Evolutionary conservation across 2,888 invertebrate genomes (phyloP).

Genomic region (Micoletzkya japonica): DNA sequence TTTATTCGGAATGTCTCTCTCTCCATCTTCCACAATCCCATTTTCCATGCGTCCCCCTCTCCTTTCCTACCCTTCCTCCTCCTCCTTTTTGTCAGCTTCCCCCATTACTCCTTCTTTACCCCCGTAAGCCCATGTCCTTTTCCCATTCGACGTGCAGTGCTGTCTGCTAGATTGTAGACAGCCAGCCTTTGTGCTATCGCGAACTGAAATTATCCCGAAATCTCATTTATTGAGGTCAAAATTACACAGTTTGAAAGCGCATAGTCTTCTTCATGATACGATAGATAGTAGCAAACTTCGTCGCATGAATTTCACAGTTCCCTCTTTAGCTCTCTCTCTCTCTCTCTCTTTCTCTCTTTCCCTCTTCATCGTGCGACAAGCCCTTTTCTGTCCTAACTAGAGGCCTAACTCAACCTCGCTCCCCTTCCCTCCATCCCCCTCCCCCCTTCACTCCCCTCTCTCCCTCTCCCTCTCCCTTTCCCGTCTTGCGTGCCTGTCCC

Average conservation of each 20-base stretch:
- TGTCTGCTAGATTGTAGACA: too few relatives aligned
- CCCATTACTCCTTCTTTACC: neutral
- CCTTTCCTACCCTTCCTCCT: constrained; percentile 1
- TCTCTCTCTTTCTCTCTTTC: neutral
- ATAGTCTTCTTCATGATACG: too few relatives aligned
- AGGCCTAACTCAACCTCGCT: neutral
- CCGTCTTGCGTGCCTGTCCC: neutral
- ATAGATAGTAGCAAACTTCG: too few relatives aligned
- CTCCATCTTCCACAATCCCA: constrained; percentile 17
- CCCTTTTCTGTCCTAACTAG: neutral
- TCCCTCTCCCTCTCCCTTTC: constrained; percentile 2
- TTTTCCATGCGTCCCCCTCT: constrained; percentile 13
- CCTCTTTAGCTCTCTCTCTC: neutral
- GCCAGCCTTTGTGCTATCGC: too few relatives aligned
- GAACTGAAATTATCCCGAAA: too few relatives aligned
- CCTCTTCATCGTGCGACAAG: neutral
- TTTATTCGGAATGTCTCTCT: constrained; percentile 3
- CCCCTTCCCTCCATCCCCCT: neutral
- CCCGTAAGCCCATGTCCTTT: neutral
- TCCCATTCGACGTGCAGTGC: neutral
- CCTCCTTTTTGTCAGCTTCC: neutral
- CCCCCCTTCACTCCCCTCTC: neutral
- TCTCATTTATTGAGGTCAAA: too few relatives aligned
- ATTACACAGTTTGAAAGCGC: too few relatives aligned
- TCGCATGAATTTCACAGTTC: neutral